phyloP scores from a whole-genome alignment of 2,113 vertebrate genomes.

The Panurus biarmicus region DNA sequence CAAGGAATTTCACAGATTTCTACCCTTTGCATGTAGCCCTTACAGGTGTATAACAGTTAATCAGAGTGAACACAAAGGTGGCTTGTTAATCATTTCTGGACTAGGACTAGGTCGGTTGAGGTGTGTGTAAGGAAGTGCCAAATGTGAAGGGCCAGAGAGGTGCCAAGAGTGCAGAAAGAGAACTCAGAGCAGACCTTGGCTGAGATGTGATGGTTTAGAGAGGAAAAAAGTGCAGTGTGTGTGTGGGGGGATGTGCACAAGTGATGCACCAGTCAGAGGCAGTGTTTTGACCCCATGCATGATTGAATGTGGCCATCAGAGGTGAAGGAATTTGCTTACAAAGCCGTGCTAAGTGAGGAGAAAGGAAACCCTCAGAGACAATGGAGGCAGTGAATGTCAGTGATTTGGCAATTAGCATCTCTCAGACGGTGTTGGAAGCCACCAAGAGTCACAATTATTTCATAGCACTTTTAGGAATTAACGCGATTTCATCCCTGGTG shows the following conservation, averaged over 20 bases:
- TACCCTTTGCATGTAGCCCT: neutral
- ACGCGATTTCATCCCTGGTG: neutral
- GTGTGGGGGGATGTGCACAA: neutral
- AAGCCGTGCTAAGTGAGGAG: neutral
- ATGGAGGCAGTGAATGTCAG: neutral
- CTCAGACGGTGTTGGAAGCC: neutral
- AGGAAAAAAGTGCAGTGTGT: neutral
- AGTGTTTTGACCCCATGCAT: neutral
- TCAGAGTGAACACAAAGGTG: neutral
- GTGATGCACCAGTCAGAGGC: neutral
- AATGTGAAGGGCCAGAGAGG: neutral
- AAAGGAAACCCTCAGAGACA: neutral
- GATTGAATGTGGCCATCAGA: neutral
- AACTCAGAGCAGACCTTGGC: neutral
- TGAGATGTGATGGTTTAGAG: neutral
- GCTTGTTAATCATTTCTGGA: neutral
- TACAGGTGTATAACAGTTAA: neutral
- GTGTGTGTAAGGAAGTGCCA: neutral
- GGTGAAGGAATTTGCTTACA: slow-evolving; percentile 7
- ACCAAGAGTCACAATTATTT: neutral
- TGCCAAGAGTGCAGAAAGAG: neutral
- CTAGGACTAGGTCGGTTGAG: neutral
- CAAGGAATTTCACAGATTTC: neutral
- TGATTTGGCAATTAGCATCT: neutral
- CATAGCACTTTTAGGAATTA: neutral